Base-by-base conservation (phyloP, 1,140 invertebrate species). In the Popillia japonica region DNA sequence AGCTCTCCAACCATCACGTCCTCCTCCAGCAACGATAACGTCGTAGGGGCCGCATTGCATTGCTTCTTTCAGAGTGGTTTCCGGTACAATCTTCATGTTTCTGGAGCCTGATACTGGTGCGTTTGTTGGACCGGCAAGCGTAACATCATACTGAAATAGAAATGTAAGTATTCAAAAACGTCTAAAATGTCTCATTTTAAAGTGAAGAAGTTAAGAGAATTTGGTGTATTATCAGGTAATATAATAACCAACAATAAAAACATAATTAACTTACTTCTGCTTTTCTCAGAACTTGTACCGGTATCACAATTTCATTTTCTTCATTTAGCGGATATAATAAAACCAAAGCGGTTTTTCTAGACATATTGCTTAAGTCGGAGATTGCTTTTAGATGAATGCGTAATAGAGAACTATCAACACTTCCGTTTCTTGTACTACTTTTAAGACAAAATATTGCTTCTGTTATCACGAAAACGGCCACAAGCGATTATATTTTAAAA, bases 311-410 rank as follows among this genome's bases (percentile, higher is more conserved):
- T 82, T 80, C 81, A 80, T 80, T 81, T 84, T 55, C 83, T 91
- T 90, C 91, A 91, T 59, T 81, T 92, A 77, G 80, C 34, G 74
- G 79, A 77, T 82, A 82, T 27, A 82, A 81, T n/a, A 80, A 79
- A 73, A 75, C 78, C 17, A 78, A 80, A 40, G 80, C 82, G 27
- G 27, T 34, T 44, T 75, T 42, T 68, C 79, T 44, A 55, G 83
- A 81, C 85, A 20, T 85, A 84, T 55, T 76, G 14, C 42, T 22
- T 74, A 34, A 14, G 0, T 74, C 7, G 11, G 6, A 9, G 10
- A 17, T 74, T 74, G 42, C 14, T 6, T n/a, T 6, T 17, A 17
- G 14, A 55, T 55, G 10, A 55, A 3, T n/a, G 48, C 17, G 14
- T 55, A 34, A 34, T 44, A 55, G n/a, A 55, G 14, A 55, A 55